Evolutionary conservation across 2,113 vertebrate genomes (phyloP).

Genomic region (Meleagris gallopavo): DNA sequence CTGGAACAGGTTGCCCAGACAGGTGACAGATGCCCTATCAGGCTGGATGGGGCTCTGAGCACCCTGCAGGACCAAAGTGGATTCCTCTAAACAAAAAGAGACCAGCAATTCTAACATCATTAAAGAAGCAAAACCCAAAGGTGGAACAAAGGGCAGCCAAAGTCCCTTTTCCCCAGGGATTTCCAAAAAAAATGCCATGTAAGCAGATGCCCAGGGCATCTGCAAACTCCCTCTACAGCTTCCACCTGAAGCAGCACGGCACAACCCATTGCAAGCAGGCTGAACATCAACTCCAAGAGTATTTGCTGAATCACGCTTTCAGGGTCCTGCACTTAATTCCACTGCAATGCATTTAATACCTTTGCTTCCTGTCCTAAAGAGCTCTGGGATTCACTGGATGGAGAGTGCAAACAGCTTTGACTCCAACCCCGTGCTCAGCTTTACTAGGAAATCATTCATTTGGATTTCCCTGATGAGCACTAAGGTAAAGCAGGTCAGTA

Average conservation of each 20-base stretch:
- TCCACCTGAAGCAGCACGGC: neutral
- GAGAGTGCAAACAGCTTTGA: neutral
- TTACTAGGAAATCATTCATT: neutral
- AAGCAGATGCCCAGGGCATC: neutral
- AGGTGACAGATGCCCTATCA: neutral
- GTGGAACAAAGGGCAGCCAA: neutral
- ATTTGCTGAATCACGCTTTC: conserved; percentile 29
- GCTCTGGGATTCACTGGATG: neutral
- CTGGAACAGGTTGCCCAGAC: no score
- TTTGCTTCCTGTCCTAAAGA: neutral
- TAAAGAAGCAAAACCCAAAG: neutral
- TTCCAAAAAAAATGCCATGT: neutral
- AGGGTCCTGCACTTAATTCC: neutral
- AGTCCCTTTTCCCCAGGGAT: neutral
- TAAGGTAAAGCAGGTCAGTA: neutral
- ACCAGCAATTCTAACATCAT: no score
- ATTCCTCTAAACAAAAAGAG: neutral
- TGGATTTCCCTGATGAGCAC: neutral
- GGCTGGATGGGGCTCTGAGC: neutral
- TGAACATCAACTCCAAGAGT: neutral
- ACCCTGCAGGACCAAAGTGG: neutral
- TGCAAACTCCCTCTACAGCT: neutral
- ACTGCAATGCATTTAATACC: neutral
- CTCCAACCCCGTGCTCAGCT: neutral
- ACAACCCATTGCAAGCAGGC: neutral